Evolutionary conservation across 2,888 invertebrate species (phyloP).

Genomic region (Tupiocoris notatus): DNA sequence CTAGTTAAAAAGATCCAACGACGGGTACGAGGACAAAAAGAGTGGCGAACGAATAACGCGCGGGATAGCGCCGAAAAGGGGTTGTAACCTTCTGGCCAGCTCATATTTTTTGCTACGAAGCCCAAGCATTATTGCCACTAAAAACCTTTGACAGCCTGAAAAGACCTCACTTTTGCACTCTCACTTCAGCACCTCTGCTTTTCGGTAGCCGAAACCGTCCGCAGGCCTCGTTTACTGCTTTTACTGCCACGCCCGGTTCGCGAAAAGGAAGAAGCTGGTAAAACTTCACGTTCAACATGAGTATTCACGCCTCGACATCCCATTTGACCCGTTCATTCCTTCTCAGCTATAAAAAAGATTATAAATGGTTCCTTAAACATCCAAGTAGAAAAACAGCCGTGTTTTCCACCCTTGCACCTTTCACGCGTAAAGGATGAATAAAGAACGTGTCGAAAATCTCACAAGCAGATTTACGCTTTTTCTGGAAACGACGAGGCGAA

Average conservation of each 20-base stretch:
- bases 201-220: constrained; percentile 11
- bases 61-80: background rate
- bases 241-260: background rate
- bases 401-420: background rate
- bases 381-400: background rate
- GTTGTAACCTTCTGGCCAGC: constrained; percentile 12
- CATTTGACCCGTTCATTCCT: background rate
- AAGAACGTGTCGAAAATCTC: background rate
- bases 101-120: constrained; percentile 29
- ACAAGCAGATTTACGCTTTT: background rate
- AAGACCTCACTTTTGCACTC: constrained; percentile 5
- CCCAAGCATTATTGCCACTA: constrained; percentile 35
- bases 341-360: background rate
- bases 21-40: background rate
- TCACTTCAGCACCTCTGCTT: background rate
- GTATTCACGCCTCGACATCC: background rate
- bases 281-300: background rate
- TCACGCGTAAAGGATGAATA: background rate
- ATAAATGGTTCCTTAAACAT: background rate
- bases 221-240: constrained; percentile 16
- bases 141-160: constrained; percentile 36
- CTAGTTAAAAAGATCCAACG: no score
- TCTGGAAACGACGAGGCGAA: background rate
- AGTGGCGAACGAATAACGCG: background rate
- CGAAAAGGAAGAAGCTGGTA: background rate